Conservation (phyloP, 1,140 invertebrate genomes). For the Spodoptera frugiperda region DNA sequence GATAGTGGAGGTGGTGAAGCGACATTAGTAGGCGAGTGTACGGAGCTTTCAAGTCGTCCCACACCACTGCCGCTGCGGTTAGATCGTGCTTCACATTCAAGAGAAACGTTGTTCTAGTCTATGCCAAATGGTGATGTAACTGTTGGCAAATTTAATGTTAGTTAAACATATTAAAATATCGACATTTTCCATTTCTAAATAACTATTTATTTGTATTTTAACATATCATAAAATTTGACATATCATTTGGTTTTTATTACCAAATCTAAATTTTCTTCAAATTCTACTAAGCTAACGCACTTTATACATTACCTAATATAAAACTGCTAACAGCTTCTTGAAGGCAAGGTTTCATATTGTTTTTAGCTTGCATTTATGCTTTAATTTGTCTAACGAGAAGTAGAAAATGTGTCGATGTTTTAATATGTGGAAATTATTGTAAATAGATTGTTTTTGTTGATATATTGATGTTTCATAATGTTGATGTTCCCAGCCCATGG, state of each 20-base stretch:
- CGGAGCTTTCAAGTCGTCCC: constrained; percentile 73
- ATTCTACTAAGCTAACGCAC: neutral
- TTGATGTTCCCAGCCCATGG: constrained; percentile 74
- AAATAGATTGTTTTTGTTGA: constrained; percentile 84
- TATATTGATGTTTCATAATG: constrained; percentile 79
- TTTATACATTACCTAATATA: constrained; percentile 6
- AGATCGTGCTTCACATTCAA: constrained; percentile 73
- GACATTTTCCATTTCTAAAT: constrained; percentile 60
- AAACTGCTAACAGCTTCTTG: constrained; percentile 18
- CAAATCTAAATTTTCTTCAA: constrained; percentile 43
- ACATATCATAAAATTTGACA: constrained; percentile 73
- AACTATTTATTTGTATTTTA: constrained; percentile 50
- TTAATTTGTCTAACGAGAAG: constrained; percentile 37
- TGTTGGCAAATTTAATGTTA: constrained; percentile 73
- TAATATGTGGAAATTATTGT: constrained; percentile 73
- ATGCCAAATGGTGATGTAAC: constrained; percentile 46
- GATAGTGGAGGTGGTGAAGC: constrained; percentile 89
- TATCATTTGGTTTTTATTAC: constrained; percentile 60
- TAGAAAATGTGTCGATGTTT: constrained; percentile 74
- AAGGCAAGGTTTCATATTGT: neutral
- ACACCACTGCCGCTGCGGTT: constrained; percentile 61
- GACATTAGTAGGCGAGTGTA: constrained; percentile 62
- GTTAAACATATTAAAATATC: constrained; percentile 74
- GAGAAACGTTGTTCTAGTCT: constrained; percentile 83
- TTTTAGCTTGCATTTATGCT: constrained; percentile 11